Evolutionary conservation across 2,888 invertebrate genomes (phyloP).

Genomic region (Rhamnusium bicolor): DNA sequence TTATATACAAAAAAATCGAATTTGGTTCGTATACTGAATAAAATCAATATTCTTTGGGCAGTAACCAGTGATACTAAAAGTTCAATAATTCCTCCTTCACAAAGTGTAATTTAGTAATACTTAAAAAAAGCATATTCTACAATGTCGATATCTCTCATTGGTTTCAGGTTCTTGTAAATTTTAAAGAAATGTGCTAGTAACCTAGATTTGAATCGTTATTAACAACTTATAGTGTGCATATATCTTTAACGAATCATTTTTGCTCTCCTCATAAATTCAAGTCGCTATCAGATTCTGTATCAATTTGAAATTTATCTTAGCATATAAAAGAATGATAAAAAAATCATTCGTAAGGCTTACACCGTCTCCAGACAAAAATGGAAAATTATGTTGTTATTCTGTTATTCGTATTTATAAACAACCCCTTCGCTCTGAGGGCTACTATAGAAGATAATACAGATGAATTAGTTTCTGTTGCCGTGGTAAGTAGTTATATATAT

Average conservation of each 20-base stretch:
- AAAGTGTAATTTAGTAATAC: too few relatives aligned
- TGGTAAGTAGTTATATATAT: slow-evolving; percentile 4
- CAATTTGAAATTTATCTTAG: neutral
- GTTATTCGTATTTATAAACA: neutral
- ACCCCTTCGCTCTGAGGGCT: neutral
- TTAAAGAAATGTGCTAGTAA: neutral
- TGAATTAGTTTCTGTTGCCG: neutral
- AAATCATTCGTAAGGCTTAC: neutral
- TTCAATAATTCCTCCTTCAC: too few relatives aligned
- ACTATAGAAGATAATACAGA: neutral
- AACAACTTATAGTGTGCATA: neutral
- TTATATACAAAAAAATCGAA: too few relatives aligned
- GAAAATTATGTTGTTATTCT: too few relatives aligned
- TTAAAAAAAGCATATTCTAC: too few relatives aligned
- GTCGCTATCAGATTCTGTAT: neutral
- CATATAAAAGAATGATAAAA: neutral
- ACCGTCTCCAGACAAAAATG: neutral
- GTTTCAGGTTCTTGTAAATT: too few relatives aligned
- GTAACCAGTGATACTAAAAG: too few relatives aligned
- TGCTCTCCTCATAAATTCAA: neutral
- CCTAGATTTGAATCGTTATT: neutral
- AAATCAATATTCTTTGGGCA: too few relatives aligned
- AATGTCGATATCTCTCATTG: too few relatives aligned
- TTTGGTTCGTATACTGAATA: too few relatives aligned
- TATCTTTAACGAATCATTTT: neutral